phyloP scores from a whole-genome alignment of 2,888 invertebrate genomes.

The Troilus luridus region DNA sequence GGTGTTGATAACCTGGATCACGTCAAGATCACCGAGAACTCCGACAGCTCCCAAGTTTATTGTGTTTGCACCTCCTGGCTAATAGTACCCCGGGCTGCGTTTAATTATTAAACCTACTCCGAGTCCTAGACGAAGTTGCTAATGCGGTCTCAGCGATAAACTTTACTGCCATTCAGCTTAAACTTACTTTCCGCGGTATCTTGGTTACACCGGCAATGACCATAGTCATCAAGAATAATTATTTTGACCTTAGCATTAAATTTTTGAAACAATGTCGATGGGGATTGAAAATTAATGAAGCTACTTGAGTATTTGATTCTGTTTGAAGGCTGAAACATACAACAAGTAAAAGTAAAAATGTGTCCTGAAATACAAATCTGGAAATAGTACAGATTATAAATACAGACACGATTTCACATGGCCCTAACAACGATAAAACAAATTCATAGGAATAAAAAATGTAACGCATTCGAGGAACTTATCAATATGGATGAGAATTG shows the following conservation, averaged over 20 bases:
- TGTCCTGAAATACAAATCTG: no score
- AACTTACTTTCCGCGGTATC: neutral
- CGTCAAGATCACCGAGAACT: constrained; percentile 4
- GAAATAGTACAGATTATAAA: no score
- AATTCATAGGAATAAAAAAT: no score
- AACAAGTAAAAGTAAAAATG: no score
- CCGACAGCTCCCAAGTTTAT: constrained; percentile 6
- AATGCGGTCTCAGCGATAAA: constrained; percentile 18
- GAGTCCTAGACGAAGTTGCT: neutral
- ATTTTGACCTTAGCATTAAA: neutral
- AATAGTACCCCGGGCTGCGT: neutral
- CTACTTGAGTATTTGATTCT: no score
- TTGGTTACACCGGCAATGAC: neutral
- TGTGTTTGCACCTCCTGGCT: neutral
- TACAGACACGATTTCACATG: no score
- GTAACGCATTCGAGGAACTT: no score
- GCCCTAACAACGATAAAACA: no score
- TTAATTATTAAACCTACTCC: constrained; percentile 21
- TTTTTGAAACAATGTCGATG: neutral
- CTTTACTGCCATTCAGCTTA: constrained; percentile 1
- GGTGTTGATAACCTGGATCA: neutral
- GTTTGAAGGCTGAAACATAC: no score
- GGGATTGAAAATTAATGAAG: neutral
- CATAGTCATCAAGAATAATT: neutral
- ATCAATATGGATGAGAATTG: no score